Percentiles rank a stretch among this genome's conserved stretches.
phyloP scores from a whole-genome alignment of 2,113 vertebrate species.

The Atherinomorus stipes region DNA sequence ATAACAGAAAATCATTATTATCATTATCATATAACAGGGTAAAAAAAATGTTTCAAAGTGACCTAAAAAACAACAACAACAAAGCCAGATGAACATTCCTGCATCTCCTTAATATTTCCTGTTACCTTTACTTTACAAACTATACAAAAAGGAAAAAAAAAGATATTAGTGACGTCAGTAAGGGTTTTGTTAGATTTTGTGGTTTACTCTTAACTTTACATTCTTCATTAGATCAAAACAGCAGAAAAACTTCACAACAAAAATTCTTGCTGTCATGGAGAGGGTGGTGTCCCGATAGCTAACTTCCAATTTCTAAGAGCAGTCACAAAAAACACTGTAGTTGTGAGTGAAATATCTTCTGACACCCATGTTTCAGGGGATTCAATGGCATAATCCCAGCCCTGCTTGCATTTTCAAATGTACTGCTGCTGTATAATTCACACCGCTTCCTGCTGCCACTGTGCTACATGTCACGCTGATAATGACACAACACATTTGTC shows the following conservation, averaged over 20 bases:
- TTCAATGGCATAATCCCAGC: constrained; percentile 28
- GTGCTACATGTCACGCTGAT: constrained; percentile 46
- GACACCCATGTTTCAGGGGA: constrained; percentile 64
- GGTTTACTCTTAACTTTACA: neutral
- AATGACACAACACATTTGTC: constrained; percentile 69
- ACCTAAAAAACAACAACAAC: too few species aligned
- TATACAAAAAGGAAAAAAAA: too few species aligned
- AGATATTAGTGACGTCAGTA: too few species aligned
- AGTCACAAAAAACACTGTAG: constrained; percentile 62
- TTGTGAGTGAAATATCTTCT: constrained; percentile 76
- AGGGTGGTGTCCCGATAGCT: neutral
- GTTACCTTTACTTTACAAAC: too few species aligned
- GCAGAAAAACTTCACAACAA: neutral
- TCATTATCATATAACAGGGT: neutral
- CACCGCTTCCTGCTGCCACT: constrained; percentile 26
- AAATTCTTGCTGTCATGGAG: too few species aligned
- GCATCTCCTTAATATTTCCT: too few species aligned
- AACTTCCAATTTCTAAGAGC: constrained; percentile 36
- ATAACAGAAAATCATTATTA: neutral
- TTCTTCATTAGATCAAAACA: neutral
- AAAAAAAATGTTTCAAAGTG: too few species aligned
- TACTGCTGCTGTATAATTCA: constrained; percentile 68
- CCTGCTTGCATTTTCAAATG: constrained; percentile 50
- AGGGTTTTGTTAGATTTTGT: too few species aligned
- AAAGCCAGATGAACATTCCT: too few species aligned